Evolutionary conservation across 2,888 invertebrate species (phyloP), one percentile per base, ranked within the genome.

Genomic region (Drosophila paranaensis): DNA sequence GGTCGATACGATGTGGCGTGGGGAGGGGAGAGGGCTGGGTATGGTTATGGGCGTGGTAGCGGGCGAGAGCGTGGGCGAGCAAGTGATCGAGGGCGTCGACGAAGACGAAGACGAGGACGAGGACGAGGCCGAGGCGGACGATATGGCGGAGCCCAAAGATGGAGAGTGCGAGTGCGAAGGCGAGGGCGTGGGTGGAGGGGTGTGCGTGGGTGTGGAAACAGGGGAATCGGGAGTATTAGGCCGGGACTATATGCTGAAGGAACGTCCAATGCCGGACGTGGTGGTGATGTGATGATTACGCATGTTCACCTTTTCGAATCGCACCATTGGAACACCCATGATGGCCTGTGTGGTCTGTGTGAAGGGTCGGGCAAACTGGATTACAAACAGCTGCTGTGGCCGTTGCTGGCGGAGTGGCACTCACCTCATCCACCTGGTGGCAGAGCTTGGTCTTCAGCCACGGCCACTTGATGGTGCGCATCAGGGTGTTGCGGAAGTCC

Each of bases 401-500:
- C 42, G 74, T 77, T 50, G 74, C 69, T 61, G 82, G 72, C 25
- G 77, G 77, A 64, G 65, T 79, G 63, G 72, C 81, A 83, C 79
- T 85, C 77, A 93, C 93, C 88, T 92, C 92, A 79, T 92, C 91
- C 35, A 82, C 87, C 64, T 91, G 90, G 35, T 90, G 91, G 61
- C 91, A 91, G 4, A 91, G 58, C 71, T 91, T 89, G 25, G 87
- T 71, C 71, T 89, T 89, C 4, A 92, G 81, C 93, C 94, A 94
- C 2, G 94, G 94, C 93, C 95, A 94, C 72, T 94, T 94, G 71
- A 95, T 91, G n/a, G 95, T 95, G 37, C 94, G 93, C 75, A 95
- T 92, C 73, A 95, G 92, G 0, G 96, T 96, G 85, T 95, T 95
- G 40, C 96, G 94, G 91, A 96, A 96, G 88, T 96, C 96, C 86